Percentiles rank a stretch among this genome's conserved stretches.
Evolutionary conservation across 2,888 invertebrate genomes (phyloP).

Genomic region (Calameuta idolon): DNA sequence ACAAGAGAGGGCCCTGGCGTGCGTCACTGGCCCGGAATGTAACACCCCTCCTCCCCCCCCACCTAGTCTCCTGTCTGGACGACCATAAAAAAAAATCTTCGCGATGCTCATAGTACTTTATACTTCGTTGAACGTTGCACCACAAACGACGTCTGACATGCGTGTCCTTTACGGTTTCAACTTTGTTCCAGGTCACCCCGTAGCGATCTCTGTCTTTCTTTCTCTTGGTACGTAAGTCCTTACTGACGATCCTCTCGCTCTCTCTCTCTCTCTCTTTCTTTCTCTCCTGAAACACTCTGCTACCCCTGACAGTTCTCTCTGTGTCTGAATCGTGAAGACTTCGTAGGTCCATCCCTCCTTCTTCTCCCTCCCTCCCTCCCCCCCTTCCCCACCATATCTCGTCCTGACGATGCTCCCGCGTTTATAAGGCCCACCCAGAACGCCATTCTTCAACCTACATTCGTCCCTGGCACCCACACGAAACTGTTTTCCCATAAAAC

Average conservation of each 20-base stretch:
- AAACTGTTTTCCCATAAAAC: background rate
- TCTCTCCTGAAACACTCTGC: too few species aligned
- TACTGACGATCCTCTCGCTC: background rate
- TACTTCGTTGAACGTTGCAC: background rate
- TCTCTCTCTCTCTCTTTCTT: background rate
- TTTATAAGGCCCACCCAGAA: conserved; percentile 10
- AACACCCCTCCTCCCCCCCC: conserved; percentile 42
- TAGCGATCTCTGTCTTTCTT: background rate
- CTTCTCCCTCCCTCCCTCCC: too few species aligned
- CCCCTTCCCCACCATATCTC: too few species aligned
- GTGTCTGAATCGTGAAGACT: too few species aligned
- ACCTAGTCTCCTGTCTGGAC: conserved; percentile 18
- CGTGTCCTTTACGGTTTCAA: conserved; percentile 6
- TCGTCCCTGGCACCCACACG: background rate
- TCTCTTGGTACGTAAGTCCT: background rate
- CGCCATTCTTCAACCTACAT: conserved; percentile 9
- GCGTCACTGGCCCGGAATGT: conserved; percentile 62
- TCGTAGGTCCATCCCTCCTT: too few species aligned
- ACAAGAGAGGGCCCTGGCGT: too few species aligned
- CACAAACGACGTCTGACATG: background rate
- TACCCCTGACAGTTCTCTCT: too few species aligned
- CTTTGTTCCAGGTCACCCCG: conserved; percentile 3
- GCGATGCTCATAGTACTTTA: conserved; percentile 23
- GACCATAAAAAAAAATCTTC: conserved; percentile 32
- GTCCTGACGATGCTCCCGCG: background rate